Percentiles rank a stretch among this genome's conserved stretches.
These are phyloP conservation scores for Cephalopterus ornatus DNA, from an alignment of 2,113 vertebrate species.

Conservation along the genomic window DNA sequence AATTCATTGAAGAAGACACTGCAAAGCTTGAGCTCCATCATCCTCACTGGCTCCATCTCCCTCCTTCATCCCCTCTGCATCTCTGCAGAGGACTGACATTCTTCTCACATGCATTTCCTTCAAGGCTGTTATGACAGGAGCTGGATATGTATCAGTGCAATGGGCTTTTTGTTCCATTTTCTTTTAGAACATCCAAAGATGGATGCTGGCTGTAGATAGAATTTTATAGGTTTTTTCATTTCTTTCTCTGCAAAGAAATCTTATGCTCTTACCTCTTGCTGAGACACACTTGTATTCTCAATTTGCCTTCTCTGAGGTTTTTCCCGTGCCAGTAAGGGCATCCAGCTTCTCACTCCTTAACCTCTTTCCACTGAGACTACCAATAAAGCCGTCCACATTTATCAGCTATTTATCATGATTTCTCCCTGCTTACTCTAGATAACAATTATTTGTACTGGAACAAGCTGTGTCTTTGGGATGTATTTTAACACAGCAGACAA, in stretches of 20 bases:
- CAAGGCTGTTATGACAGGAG: neutral
- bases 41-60: neutral
- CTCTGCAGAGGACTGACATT: neutral
- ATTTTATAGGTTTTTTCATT: neutral
- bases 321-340: neutral
- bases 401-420: neutral
- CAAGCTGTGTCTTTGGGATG: neutral
- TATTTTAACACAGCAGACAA: constrained; percentile 24
- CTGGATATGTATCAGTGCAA: neutral
- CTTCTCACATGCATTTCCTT: neutral
- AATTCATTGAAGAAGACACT: neutral
- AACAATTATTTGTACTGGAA: neutral
- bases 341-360: neutral
- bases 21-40: neutral
- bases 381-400: neutral
- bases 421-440: neutral
- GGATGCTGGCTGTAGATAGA: neutral
- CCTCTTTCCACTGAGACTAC: neutral
- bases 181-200: neutral
- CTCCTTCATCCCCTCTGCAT: neutral
- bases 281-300: neutral
- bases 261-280: neutral
- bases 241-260: neutral
- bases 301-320: neutral
- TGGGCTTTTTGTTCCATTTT: neutral